These are phyloP conservation scores for Osmerus mordax DNA, from an alignment of 2,113 vertebrate genomes.

Conservation along the genomic window DNA sequence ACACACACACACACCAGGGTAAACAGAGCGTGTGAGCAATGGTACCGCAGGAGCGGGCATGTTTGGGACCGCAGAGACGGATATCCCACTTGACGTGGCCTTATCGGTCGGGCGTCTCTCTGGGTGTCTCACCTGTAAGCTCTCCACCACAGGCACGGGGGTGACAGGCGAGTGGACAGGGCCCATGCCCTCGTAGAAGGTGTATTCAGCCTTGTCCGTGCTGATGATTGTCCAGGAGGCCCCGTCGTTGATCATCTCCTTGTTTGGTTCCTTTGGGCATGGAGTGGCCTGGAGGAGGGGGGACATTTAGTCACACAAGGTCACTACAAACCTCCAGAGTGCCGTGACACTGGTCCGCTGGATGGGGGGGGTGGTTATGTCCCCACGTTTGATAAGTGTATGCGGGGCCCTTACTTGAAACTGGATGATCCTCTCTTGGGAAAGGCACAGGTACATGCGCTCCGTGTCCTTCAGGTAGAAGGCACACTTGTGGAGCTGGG, in stretches of 20 bases:
- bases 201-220: constrained; percentile 99
- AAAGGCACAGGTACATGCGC: constrained; percentile 99
- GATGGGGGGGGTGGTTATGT: too few species aligned
- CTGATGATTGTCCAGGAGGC: constrained; percentile 99
- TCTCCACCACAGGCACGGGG: constrained; percentile 98
- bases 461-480: constrained; percentile 99
- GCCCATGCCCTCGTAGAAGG: constrained; percentile 99
- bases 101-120: not conserved
- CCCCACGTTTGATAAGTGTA: too few species aligned
- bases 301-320: not conserved
- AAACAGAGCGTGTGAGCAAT: not conserved
- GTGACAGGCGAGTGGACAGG: constrained; percentile 95
- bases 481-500: constrained; percentile 98
- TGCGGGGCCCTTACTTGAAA: constrained; percentile 84
- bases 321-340: not conserved
- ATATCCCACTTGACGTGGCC: too few species aligned
- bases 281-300: constrained; percentile 86
- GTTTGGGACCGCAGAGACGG: too few species aligned
- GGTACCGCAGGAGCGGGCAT: too few species aligned
- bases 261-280: constrained; percentile 99
- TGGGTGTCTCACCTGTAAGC: constrained; percentile 84
- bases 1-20: not conserved
- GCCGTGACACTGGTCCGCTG: too few species aligned
- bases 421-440: constrained; percentile 99
- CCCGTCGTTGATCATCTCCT: constrained; percentile 99